Percentiles rank a stretch among this genome's conserved stretches.
phyloP scores from a whole-genome alignment of 2,113 vertebrate species.

The Stegastes partitus region DNA sequence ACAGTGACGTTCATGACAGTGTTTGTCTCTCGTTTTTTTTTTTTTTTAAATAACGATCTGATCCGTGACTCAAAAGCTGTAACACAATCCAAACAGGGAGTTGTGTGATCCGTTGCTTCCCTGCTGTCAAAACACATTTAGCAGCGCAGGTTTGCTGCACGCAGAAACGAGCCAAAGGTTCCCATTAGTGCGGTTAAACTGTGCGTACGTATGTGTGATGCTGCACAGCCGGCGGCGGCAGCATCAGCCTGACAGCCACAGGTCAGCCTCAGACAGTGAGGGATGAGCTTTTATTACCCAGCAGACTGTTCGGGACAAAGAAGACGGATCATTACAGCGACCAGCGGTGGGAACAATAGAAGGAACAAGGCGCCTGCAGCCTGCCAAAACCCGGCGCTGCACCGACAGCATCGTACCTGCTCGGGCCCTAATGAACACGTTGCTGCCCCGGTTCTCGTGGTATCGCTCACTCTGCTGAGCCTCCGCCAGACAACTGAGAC shows the following conservation, averaged over 20 bases:
- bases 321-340: constrained; percentile 73
- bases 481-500: constrained; percentile 20
- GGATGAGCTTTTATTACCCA: constrained; percentile 65
- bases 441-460: constrained; percentile 14
- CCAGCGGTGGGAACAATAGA: constrained; percentile 52
- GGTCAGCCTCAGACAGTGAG: constrained; percentile 61
- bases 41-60: no score
- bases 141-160: background rate
- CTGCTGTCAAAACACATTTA: constrained; percentile 23
- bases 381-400: constrained; percentile 50
- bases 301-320: constrained; percentile 61
- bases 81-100: no score
- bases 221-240: background rate
- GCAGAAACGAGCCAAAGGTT: background rate
- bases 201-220: background rate
- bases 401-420: constrained; percentile 30
- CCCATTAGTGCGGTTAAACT: background rate
- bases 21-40: no score
- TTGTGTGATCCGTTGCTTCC: no score
- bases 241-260: constrained; percentile 16
- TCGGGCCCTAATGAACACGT: constrained; percentile 31
- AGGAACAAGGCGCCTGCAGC: constrained; percentile 56
- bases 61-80: no score
- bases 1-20: no score
- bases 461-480: constrained; percentile 13